phyloP scores from a whole-genome alignment of 1,140 invertebrate genomes.

The Calliopsis andreniformis region DNA sequence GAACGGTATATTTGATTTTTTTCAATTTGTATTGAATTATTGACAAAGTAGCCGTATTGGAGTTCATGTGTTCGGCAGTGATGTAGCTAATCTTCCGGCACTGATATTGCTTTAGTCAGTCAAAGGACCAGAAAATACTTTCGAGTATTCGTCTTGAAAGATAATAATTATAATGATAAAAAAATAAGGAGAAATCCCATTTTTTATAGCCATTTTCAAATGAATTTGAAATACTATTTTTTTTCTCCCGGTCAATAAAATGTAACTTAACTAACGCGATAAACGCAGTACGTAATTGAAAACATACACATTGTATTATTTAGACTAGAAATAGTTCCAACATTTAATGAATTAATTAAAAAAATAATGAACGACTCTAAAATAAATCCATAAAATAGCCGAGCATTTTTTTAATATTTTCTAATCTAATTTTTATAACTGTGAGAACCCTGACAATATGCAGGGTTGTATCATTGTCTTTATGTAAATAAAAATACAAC shows the following conservation, averaged over 20 bases:
- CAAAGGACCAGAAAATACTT: constrained; percentile 22
- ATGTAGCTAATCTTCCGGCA: constrained; percentile 11
- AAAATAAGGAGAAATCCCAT: too few relatives aligned
- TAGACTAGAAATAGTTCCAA: background rate
- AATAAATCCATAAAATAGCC: background rate
- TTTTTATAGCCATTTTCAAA: too few relatives aligned
- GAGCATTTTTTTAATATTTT: constrained; percentile 16
- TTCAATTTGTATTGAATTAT: background rate
- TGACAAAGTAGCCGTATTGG: background rate
- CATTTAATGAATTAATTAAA: background rate
- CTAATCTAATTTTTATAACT: constrained; percentile 12
- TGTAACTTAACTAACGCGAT: background rate
- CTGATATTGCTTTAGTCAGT: constrained; percentile 30
- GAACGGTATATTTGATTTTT: constrained; percentile 2
- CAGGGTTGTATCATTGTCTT: background rate
- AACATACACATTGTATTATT: too few relatives aligned
- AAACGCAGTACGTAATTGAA: too few relatives aligned
- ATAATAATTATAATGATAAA: background rate
- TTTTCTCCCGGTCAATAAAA: background rate
- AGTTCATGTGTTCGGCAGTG: constrained; percentile 32
- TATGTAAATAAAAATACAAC: constrained; percentile 14
- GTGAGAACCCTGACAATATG: background rate
- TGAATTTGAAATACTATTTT: background rate
- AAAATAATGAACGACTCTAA: background rate
- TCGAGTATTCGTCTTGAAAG: background rate